A percentile compares a stretch with the other conserved stretches of the same genome.
Evolutionary conservation across 1,140 invertebrate species (phyloP).

Genomic region (Zaprionus kolodkinae): DNA sequence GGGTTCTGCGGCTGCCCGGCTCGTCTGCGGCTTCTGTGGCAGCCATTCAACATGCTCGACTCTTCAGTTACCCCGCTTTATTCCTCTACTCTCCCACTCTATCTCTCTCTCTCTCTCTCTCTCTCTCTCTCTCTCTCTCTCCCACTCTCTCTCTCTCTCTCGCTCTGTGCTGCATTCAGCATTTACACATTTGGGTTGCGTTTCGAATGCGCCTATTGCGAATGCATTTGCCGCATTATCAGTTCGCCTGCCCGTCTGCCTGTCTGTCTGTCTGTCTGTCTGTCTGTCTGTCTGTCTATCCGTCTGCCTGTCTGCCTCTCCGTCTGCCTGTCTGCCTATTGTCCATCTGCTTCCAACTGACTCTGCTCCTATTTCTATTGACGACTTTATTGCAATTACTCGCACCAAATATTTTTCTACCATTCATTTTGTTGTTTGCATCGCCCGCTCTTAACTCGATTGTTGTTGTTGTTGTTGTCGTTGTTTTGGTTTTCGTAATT

Average conservation of each 20-base stretch:
- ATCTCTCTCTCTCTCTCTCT: background rate
- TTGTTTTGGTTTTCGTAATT: conserved; percentile 32
- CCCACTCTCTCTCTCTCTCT: background rate
- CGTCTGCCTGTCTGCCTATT: background rate
- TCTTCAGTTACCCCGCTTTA: background rate
- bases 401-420: conserved; percentile 65
- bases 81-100: background rate
- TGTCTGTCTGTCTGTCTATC: background rate
- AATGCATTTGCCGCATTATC: conserved; percentile 47
- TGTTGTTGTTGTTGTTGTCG: conserved; percentile 15
- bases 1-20: conserved; percentile 28
- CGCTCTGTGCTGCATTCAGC: background rate
- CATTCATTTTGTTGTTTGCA: conserved; percentile 60
- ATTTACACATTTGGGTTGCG: conserved; percentile 24
- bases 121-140: background rate
- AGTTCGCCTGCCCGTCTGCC: background rate
- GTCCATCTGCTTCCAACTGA: background rate
- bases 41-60: conserved; percentile 12
- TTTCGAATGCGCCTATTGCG: conserved; percentile 20
- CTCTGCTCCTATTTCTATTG: conserved; percentile 44
- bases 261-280: too few relatives aligned
- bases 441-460: conserved; percentile 11
- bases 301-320: background rate
- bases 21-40: conserved; percentile 47
- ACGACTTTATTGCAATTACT: conserved; percentile 75